phyloP scores from a whole-genome alignment of 2,888 invertebrate species.

The Scaptomyza flava region DNA sequence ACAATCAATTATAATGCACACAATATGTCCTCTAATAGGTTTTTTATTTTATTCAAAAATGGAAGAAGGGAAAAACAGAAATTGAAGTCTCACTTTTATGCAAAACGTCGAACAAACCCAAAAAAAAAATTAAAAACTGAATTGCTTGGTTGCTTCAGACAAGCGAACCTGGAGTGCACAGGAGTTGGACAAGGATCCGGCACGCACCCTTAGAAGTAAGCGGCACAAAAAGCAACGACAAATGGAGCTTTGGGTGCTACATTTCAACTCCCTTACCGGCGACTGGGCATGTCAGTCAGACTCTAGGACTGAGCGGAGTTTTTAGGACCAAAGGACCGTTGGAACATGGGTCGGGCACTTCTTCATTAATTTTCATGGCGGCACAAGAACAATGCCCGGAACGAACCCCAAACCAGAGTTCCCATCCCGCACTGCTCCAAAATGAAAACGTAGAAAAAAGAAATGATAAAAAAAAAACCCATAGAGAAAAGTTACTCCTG shows the following conservation, averaged over 20 bases:
- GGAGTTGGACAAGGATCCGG: constrained; percentile 26
- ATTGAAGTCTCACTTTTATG: constrained; percentile 9
- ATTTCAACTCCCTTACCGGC: constrained; percentile 5
- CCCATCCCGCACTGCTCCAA: constrained; percentile 28
- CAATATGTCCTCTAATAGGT: constrained; percentile 3
- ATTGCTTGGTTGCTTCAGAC: constrained; percentile 23
- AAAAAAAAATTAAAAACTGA: constrained; percentile 1
- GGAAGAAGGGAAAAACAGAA: constrained; percentile 4
- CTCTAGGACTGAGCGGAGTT: constrained; percentile 48
- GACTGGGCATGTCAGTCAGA: constrained; percentile 52
- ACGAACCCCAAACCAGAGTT: constrained; percentile 24
- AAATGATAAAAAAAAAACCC: constrained; percentile 55
- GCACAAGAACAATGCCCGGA: constrained; percentile 75
- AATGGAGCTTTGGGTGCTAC: constrained; percentile 48
- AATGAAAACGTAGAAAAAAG: constrained; percentile 65
- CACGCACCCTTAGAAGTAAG: constrained; percentile 55
- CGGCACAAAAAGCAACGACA: constrained; percentile 37
- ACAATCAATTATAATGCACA: constrained; percentile 1
- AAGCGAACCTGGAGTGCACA: not conserved
- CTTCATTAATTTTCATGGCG: constrained; percentile 81
- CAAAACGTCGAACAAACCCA: constrained; percentile 12
- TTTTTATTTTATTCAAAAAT: not conserved
- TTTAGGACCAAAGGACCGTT: constrained; percentile 61
- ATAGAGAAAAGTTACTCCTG: constrained; percentile 66
- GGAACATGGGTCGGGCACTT: constrained; percentile 81